Conservation (phyloP, 2,888 invertebrate genomes). For the Helleia helle region DNA sequence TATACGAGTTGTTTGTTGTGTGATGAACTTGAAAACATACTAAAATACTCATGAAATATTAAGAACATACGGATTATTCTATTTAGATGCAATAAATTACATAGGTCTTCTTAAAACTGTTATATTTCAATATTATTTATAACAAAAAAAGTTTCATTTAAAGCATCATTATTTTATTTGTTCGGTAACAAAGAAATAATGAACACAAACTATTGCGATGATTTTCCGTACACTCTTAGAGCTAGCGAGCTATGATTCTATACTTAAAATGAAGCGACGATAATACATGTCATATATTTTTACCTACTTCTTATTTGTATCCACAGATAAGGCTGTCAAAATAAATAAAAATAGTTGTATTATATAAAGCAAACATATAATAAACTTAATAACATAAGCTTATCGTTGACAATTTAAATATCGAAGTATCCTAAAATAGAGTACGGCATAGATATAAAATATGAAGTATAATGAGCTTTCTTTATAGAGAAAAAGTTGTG, state of each 20-base stretch:
- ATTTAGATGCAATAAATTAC: too few species aligned
- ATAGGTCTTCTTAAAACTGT: too few species aligned
- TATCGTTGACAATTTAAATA: too few species aligned
- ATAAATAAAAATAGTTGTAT: constrained; percentile 49
- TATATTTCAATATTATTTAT: too few species aligned
- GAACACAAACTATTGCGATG: neutral
- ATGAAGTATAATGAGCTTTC: too few species aligned
- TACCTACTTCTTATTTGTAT: constrained; percentile 55
- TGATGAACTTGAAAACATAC: neutral
- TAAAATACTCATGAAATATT: neutral
- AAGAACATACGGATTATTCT: constrained; percentile 1
- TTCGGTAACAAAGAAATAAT: neutral
- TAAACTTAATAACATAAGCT: constrained; percentile 3
- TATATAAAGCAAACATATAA: constrained; percentile 11
- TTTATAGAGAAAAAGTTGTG: too few species aligned
- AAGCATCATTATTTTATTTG: too few species aligned
- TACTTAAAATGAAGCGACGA: constrained; percentile 15
- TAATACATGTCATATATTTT: constrained; percentile 39
- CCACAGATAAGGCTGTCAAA: constrained; percentile 60
- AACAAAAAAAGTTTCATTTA: too few species aligned
- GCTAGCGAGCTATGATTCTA: constrained; percentile 1
- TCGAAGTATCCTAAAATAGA: too few species aligned
- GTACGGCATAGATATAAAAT: too few species aligned
- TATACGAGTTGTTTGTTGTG: neutral
- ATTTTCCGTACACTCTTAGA: neutral